A percentile compares a stretch with the other conserved stretches of the same genome.
These are phyloP conservation scores for Carassius gibelio DNA, from an alignment of 2,113 vertebrate species.

Conservation along the genomic window DNA sequence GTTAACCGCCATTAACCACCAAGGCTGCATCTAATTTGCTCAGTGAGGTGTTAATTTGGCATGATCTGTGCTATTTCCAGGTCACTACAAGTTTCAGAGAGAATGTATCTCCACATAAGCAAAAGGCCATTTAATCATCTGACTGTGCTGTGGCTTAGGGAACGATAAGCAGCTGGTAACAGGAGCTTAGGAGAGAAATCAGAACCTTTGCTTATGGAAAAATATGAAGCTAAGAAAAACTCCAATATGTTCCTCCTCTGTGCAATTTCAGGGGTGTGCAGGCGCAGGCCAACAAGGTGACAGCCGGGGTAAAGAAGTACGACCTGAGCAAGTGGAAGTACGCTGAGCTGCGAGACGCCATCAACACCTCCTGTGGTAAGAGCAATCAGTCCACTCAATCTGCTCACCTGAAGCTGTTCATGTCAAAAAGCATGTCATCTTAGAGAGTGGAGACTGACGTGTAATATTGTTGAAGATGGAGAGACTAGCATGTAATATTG, in stretches of 20 bases:
- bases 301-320: constrained; percentile 90
- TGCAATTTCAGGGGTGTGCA: constrained; percentile 80
- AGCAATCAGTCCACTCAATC: not conserved
- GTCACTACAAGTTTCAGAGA: constrained; percentile 34
- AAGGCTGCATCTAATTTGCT: constrained; percentile 31
- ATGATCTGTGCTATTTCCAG: constrained; percentile 16
- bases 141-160: constrained; percentile 23
- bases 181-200: not conserved
- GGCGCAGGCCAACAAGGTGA: constrained; percentile 93
- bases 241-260: not conserved
- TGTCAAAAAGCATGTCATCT: not conserved
- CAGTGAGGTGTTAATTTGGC: constrained; percentile 37
- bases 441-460: not conserved
- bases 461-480: not conserved
- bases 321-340: constrained; percentile 99
- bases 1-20: not conserved
- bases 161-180: constrained; percentile 1
- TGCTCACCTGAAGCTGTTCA: not conserved
- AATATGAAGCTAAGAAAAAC: constrained; percentile 14
- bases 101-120: constrained; percentile 19
- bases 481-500: not conserved
- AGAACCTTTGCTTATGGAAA: not conserved
- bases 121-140: constrained; percentile 33
- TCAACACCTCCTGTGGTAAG: constrained; percentile 98
- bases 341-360: constrained; percentile 94